Base-by-base conservation (phyloP, 2,888 invertebrate genomes). In the Ennomos quercinarius region DNA sequence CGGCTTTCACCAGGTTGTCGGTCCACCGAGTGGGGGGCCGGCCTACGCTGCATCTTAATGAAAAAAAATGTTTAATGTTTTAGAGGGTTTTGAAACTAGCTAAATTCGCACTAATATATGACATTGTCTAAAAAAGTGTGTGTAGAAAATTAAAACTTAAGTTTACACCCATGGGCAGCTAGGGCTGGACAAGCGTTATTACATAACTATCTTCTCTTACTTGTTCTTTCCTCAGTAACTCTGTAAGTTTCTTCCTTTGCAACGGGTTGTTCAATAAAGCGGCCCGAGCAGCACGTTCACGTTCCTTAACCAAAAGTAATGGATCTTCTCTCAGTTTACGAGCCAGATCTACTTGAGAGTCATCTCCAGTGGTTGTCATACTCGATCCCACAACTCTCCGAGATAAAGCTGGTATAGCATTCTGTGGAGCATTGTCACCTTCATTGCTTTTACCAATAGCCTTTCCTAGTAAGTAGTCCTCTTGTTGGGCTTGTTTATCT, bases 311-410 rank as follows among this genome's bases (percentile, higher is more conserved):
- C 3, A 96, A 94, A 79, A 97, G 95, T 40, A 99, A 86, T 0
- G 99, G 99, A 93, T 99, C 99, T 85, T 99, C 99, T 80, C 98
- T 95, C 64, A 98, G 93, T 88, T 99, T 99, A 13, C 98, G 94
- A 45, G 95, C 95, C 76, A 98, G 93, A 83, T 99, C 98, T 10
- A 98, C 96, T 88, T 97, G 96, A 53, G 95, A 94, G 27, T 93
- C 93, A 2, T 93, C 93, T 36, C 91, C 90, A 58, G 93, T 86
- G 9, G 78, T 68, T 40, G 83, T 61, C 89, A 91, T 89, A 60
- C 91, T 91, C 2, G 90, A 86, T 0, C 91, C 91, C 17, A 89
- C 88, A 5, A 91, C 89, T 66, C 92, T 75, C 1, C 90, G 82
- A 2, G 88, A 83, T 10, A 92, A 84, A 9, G 90, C 96, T n/a